Percentiles rank a stretch among this genome's conserved stretches.
Evolutionary conservation across 2,797 vertebrate genomes (phyloP).

Genomic region (Chaetophractus vellerosus): DNA sequence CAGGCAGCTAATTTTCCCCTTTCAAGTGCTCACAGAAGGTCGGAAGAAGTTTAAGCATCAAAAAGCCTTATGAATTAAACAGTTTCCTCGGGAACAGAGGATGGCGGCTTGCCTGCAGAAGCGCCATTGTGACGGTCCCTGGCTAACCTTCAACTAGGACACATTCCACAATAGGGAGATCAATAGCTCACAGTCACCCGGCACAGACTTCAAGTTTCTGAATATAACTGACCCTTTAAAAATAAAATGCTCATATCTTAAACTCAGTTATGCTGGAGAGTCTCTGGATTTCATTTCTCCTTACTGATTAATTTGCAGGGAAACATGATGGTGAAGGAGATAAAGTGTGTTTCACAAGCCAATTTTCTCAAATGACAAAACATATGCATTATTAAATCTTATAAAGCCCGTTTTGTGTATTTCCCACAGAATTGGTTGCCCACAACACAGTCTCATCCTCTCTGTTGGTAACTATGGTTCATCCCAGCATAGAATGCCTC

Average conservation of each 20-base stretch:
- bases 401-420: not conserved
- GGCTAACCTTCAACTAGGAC: constrained; percentile 89
- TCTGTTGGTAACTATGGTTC: not conserved
- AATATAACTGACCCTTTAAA: constrained; percentile 36
- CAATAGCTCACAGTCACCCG: constrained; percentile 75
- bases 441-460: not conserved
- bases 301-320: constrained; percentile 31
- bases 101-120: constrained; percentile 92
- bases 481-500: not conserved
- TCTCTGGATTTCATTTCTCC: constrained; percentile 21
- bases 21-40: constrained; percentile 93
- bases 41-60: constrained; percentile 95
- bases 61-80: constrained; percentile 95
- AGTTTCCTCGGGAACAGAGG: constrained; percentile 91
- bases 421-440: not conserved
- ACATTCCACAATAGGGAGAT: constrained; percentile 89
- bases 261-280: not conserved
- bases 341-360: not conserved
- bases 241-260: constrained; percentile 27
- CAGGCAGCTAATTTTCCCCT: constrained; percentile 93
- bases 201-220: constrained; percentile 21
- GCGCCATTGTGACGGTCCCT: constrained; percentile 86
- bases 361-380: constrained; percentile 32
- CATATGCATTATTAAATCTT: not conserved
- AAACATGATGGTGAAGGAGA: not conserved